Percentiles rank a stretch among this genome's conserved stretches.
Conservation (phyloP, 2,797 vertebrate species). For the Eidolon dupreanum region DNA sequence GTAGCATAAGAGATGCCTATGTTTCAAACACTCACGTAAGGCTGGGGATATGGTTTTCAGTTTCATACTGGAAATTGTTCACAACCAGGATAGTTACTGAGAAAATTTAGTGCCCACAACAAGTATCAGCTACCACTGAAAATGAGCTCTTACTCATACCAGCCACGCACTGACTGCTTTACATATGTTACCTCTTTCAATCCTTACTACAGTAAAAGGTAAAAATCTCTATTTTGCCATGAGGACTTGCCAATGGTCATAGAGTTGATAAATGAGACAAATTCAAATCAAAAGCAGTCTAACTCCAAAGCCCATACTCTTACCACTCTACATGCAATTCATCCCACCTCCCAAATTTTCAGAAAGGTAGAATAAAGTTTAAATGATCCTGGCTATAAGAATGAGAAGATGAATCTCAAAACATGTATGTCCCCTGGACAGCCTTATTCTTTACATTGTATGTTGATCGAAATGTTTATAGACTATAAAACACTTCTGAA, state of each 20-base stretch:
- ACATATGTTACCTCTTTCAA: background rate
- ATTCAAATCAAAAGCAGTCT: background rate
- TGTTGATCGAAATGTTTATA: background rate
- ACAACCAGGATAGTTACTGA: background rate
- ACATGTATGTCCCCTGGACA: accelerated
- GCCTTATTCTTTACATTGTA: background rate
- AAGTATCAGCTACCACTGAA: background rate
- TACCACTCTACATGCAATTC: background rate
- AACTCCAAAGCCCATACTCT: background rate
- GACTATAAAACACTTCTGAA: background rate
- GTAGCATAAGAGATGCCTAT: background rate
- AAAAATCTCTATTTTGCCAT: constrained; percentile 4
- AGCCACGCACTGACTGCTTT: background rate
- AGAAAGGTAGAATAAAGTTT: background rate
- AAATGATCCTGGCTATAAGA: background rate
- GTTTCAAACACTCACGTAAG: background rate
- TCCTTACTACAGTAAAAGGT: background rate
- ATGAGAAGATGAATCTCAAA: background rate
- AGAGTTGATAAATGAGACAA: background rate
- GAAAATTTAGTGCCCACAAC: background rate
- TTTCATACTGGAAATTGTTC: background rate
- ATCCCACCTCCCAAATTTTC: background rate
- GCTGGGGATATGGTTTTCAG: background rate
- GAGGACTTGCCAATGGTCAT: background rate
- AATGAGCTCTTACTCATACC: background rate